Base-by-base conservation (phyloP, 2,888 invertebrate genomes). In the Andrena bicolor region DNA sequence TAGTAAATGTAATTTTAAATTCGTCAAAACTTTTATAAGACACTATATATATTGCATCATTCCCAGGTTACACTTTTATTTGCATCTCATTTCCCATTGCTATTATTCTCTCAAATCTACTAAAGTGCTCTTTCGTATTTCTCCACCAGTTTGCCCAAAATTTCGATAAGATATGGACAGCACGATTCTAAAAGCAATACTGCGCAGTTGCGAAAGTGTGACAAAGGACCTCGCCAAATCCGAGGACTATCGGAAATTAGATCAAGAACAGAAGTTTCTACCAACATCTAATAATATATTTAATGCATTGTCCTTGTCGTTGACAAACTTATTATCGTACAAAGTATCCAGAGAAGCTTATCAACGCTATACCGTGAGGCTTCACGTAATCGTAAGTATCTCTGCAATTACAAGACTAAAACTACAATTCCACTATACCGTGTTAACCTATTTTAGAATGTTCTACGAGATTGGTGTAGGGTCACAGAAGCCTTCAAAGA, bases 331-430 rank as follows among this genome's bases (percentile, higher is more conserved):
- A 16, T 77, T 93, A 7, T 82, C 85, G 32, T 88, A 90, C 68
- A 92, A 90, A 85, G 90, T 93, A 49, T 92, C 93, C 0, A 88
- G 87, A 20, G 91, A 91, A 79, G 91, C 89, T 49, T 85, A 90
- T 70, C 93, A 93, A 72, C 90, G 92, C 70, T 93, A 93, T 61
- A 87, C 90, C 0, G 92, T 92, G 26, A 86, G 92, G 76, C 82
- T 90, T 23, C 79, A 90, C 76, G 35, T 92, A 7, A 92, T 93
- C 49, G 93, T 92, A 88, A 69, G 92, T 92, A 68, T 7, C 68
- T 13, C 72, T 53, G 2, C 23, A 7, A 60, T 7, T n/a, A 60
- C 23, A 63, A 32, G 66, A 30, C 49, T 41, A 20, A 72, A 16
- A 1, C 1, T 41, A 41, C 41, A 41, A 41, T 41, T 13, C 23